Conservation (phyloP, 2,888 invertebrate species). For the Ametastegia equiseti region DNA sequence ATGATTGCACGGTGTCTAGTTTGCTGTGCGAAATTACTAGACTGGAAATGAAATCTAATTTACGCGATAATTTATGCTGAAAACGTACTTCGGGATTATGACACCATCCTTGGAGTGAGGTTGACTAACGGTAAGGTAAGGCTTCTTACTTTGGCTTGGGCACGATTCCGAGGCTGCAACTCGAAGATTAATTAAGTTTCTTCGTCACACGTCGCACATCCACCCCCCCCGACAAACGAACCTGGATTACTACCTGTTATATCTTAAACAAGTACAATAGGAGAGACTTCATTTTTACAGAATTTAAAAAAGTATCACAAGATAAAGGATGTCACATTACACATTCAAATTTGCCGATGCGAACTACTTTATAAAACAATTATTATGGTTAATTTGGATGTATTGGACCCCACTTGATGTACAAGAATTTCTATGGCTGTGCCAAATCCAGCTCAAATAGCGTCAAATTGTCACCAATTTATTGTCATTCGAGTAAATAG, state of each 20-base stretch:
- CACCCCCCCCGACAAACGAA: background rate
- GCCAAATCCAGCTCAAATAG: no score
- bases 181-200: conserved; percentile 31
- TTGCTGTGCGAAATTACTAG: background rate
- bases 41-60: conserved; percentile 31
- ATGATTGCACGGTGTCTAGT: background rate
- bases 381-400: no score
- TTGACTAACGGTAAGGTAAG: conserved; percentile 35
- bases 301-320: background rate
- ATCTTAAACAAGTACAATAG: background rate
- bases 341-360: background rate
- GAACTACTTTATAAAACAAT: no score
- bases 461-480: no score
- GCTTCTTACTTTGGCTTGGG: conserved; percentile 35
- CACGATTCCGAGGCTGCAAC: conserved; percentile 33
- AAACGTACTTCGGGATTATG: conserved; percentile 41
- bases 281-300: background rate
- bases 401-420: no score
- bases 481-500: no score
- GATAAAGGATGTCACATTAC: background rate
- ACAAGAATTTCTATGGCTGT: no score
- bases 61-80: conserved; percentile 28
- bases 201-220: background rate
- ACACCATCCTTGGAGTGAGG: conserved; percentile 21
- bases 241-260: conserved; percentile 10